phyloP scores from a whole-genome alignment of 2,797 vertebrate species.

The Odontamblyopus rebecca region DNA sequence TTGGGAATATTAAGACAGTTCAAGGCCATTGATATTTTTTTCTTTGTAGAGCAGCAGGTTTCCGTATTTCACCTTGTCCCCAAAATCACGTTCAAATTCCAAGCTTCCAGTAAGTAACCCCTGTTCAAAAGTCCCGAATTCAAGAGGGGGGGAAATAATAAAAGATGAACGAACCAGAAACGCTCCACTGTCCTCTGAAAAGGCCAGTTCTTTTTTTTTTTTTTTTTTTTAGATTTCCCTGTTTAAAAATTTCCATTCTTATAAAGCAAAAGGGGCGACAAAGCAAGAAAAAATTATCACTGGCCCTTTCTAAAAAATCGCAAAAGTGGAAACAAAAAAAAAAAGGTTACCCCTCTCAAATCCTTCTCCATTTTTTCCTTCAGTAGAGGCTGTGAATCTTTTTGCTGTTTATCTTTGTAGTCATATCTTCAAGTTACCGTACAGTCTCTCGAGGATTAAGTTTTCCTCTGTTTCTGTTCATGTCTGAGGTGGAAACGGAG shows the following conservation, averaged over 20 bases:
- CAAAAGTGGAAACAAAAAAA: background rate
- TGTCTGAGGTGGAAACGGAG: conserved; percentile 64
- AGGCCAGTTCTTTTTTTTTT: conserved; percentile 23
- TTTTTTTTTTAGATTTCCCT: conserved; percentile 41
- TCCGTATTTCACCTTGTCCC: conserved; percentile 80
- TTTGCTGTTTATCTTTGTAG: conserved; percentile 57
- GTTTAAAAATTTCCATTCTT: conserved; percentile 48
- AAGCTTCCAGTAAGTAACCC: conserved; percentile 72
- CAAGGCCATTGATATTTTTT: conserved; percentile 83
- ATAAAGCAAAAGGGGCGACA: conserved; percentile 44
- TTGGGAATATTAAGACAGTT: conserved; percentile 86
- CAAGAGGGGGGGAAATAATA: conserved; percentile 47
- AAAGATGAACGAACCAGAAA: conserved; percentile 58
- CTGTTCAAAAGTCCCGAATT: conserved; percentile 72
- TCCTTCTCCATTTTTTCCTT: conserved; percentile 54
- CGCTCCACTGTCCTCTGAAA: conserved; percentile 60
- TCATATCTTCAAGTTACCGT: conserved; percentile 77
- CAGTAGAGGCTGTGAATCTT: conserved; percentile 48
- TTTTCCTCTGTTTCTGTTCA: conserved; percentile 71
- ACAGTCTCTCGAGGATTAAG: conserved; percentile 69
- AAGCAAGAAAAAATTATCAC: conserved; percentile 53
- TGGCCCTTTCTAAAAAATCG: conserved; percentile 67
- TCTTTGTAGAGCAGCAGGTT: conserved; percentile 84
- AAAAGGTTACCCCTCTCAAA: conserved; percentile 61
- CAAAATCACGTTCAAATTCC: conserved; percentile 62